phyloP scores from a whole-genome alignment of 1,140 invertebrate genomes.

The Calephelis nemesis region DNA sequence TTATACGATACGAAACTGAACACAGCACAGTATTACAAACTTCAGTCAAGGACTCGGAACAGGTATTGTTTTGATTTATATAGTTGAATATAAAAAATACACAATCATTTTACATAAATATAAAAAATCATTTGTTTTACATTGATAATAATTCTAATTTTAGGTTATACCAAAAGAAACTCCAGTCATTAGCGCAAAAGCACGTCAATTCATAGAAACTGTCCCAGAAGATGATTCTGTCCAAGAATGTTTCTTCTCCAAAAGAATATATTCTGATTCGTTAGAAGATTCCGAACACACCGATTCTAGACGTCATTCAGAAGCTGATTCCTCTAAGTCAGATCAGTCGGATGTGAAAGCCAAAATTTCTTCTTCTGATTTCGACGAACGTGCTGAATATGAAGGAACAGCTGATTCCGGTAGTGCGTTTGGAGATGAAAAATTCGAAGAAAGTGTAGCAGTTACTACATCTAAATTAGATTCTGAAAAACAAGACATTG shows the following conservation, averaged over 20 bases:
- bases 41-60: conserved; percentile 8
- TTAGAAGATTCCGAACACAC: conserved; percentile 77
- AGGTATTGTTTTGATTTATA: not conserved
- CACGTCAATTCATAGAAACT: conserved; percentile 77
- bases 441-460: conserved; percentile 73
- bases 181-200: conserved; percentile 76
- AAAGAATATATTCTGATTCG: conserved; percentile 78
- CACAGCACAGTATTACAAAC: conserved; percentile 45
- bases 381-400: conserved; percentile 74
- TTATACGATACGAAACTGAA: conserved; percentile 64
- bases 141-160: conserved; percentile 27
- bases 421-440: conserved; percentile 72
- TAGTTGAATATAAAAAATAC: not conserved
- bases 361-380: conserved; percentile 71
- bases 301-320: conserved; percentile 74
- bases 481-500: conserved; percentile 59
- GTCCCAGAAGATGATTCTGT: conserved; percentile 78
- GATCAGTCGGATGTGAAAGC: conserved; percentile 75
- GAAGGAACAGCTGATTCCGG: conserved; percentile 70
- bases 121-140: not conserved
- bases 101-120: conserved; percentile 3
- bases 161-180: conserved; percentile 64
- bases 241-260: conserved; percentile 79
- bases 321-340: conserved; percentile 76
- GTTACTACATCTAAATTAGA: conserved; percentile 63